Conservation (phyloP, 2,113 vertebrate genomes). For the Neogobius melanostomus region DNA sequence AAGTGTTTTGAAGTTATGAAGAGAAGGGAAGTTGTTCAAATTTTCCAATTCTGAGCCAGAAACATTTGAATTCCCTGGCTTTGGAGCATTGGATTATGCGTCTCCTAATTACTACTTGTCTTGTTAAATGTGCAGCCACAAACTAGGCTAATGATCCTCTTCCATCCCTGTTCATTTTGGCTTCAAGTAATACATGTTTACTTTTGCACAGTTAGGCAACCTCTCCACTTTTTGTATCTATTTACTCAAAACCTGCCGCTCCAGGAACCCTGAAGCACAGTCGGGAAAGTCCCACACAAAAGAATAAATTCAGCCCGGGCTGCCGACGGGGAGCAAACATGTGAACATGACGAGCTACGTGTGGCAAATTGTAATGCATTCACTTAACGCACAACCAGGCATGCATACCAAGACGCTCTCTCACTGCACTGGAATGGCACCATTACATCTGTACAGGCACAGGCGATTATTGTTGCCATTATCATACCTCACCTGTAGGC, state of each 20-base stretch:
- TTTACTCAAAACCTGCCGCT: conserved; percentile 48
- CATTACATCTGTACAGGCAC: conserved; percentile 18
- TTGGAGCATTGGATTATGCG: conserved; percentile 39
- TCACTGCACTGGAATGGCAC: background rate
- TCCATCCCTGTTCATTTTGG: conserved; percentile 55
- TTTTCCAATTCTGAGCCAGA: conserved; percentile 47
- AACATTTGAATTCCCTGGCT: conserved; percentile 46
- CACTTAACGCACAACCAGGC: background rate
- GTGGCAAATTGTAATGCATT: conserved; percentile 26
- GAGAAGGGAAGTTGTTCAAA: conserved; percentile 45
- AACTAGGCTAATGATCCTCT: conserved; percentile 50
- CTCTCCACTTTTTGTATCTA: conserved; percentile 49
- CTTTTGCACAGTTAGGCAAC: conserved; percentile 54
- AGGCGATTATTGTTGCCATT: conserved; percentile 35
- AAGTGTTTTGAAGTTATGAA: conserved; percentile 30
- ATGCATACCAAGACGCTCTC: background rate
- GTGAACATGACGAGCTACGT: conserved; percentile 19
- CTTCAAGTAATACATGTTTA: conserved; percentile 61
- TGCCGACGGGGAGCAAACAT: conserved; percentile 36
- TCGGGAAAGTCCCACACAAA: conserved; percentile 40
- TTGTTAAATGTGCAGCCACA: conserved; percentile 55
- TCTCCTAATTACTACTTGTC: conserved; percentile 58
- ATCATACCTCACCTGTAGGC: conserved; percentile 8
- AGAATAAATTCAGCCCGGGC: conserved; percentile 43
- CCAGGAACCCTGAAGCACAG: conserved; percentile 50